Percentiles rank a stretch among this genome's conserved stretches.
Conservation (phyloP, 2,113 vertebrate genomes). For the Eulemur rufifrons region DNA sequence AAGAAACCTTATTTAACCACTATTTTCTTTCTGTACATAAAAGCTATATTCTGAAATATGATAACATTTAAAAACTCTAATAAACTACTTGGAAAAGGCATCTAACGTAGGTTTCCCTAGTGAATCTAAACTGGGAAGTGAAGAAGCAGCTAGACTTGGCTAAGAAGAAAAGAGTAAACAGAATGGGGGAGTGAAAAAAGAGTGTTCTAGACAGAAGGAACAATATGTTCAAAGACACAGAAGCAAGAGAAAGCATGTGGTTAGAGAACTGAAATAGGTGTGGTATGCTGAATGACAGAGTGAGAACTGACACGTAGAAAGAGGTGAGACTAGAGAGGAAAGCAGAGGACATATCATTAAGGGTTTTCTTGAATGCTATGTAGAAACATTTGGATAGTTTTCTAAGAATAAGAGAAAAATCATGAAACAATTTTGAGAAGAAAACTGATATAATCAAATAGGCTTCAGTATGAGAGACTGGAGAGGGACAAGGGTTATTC, state of each 20-base stretch:
- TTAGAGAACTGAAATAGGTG: neutral
- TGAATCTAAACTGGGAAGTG: neutral
- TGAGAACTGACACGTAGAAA: neutral
- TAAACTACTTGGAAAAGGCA: constrained; percentile 5
- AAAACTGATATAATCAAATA: neutral
- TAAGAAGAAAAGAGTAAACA: neutral
- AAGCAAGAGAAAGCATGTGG: neutral
- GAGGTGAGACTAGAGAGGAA: neutral
- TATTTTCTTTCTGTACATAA: neutral
- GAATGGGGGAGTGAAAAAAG: neutral
- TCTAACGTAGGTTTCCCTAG: neutral
- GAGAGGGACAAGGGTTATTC: neutral
- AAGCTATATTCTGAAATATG: neutral
- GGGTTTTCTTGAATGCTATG: neutral
- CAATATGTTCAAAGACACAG: neutral
- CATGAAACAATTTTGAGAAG: neutral
- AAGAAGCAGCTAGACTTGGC: neutral
- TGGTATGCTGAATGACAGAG: fast-evolving
- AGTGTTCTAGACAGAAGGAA: neutral
- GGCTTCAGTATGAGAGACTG: neutral
- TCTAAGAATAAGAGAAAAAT: neutral
- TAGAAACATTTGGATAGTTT: neutral
- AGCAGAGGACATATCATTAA: neutral
- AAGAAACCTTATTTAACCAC: neutral
- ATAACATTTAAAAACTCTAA: neutral